These are phyloP conservation scores for Littorina saxatilis DNA, from an alignment of 1,140 invertebrate species.

Conservation along the genomic window DNA sequence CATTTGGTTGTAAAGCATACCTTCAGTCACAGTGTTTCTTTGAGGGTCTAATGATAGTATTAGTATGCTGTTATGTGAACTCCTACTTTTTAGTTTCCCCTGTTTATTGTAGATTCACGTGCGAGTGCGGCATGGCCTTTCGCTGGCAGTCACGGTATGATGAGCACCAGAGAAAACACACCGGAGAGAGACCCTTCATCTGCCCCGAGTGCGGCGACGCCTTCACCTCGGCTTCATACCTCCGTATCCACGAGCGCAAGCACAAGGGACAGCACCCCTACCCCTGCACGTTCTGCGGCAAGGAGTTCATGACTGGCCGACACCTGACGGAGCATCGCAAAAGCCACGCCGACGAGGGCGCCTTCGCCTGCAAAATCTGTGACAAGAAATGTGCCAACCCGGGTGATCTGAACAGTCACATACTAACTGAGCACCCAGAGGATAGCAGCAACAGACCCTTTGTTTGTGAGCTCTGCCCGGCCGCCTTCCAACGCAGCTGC, in stretches of 20 bases:
- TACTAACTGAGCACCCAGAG: not conserved
- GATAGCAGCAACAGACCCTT: conserved; percentile 14
- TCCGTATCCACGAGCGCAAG: conserved; percentile 94
- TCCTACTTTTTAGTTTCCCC: too few species aligned
- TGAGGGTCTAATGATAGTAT: too few species aligned
- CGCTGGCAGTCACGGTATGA: conserved; percentile 20
- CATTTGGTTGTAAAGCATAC: not conserved
- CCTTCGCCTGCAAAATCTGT: not conserved
- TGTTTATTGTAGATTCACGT: too few species aligned
- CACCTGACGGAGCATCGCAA: not conserved
- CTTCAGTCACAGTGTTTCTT: too few species aligned
- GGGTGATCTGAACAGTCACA: not conserved
- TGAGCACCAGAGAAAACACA: conserved; percentile 82
- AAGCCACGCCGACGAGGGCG: not conserved
- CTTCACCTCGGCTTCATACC: conserved; percentile 94
- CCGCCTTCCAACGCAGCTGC: conserved; percentile 7
- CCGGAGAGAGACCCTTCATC: conserved; percentile 96
- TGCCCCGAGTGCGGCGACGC: conserved; percentile 91
- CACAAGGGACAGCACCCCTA: conserved; percentile 84
- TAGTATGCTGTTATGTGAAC: too few species aligned
- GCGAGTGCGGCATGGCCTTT: conserved; percentile 1
- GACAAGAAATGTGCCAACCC: not conserved
- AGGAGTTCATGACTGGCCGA: not conserved
- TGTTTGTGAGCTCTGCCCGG: conserved; percentile 17
- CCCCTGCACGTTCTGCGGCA: conserved; percentile 94